A percentile compares a stretch with the other conserved stretches of the same genome.
phyloP scores from a whole-genome alignment of 2,888 invertebrate genomes.

The Andrena minutula region DNA sequence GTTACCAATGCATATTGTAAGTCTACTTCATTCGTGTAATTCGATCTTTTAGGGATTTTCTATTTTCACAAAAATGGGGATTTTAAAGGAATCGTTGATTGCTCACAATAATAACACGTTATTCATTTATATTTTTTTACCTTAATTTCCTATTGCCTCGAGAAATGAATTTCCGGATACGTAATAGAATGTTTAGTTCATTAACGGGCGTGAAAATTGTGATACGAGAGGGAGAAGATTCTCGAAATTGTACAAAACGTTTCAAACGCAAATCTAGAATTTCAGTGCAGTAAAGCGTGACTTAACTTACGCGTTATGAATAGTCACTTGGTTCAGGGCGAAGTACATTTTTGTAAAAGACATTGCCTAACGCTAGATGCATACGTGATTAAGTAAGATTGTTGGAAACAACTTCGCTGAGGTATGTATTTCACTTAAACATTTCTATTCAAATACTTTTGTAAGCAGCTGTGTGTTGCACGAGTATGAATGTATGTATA shows the following conservation, averaged over 20 bases:
- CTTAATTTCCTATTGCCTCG: neutral
- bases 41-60: neutral
- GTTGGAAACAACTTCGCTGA: slow-evolving; percentile 4
- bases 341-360: neutral
- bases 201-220: neutral
- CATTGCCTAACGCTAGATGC: slow-evolving; percentile 13
- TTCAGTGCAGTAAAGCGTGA: neutral
- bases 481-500: slow-evolving; percentile 30
- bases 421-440: slow-evolving; percentile 26
- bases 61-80: neutral
- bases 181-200: neutral
- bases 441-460: slow-evolving; percentile 41
- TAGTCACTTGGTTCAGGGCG: slow-evolving; percentile 4
- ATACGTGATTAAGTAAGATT: slow-evolving; percentile 23
- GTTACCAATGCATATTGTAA: slow-evolving; percentile 1
- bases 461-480: slow-evolving; percentile 10
- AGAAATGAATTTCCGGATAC: neutral
- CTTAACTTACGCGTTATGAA: neutral
- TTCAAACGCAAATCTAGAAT: neutral
- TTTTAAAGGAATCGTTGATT: no score
- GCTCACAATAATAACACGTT: neutral
- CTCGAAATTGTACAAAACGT: neutral
- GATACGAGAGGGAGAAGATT: neutral
- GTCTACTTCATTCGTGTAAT: neutral
- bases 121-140: slow-evolving; percentile 11